Percentiles rank a stretch among this genome's conserved stretches.
Evolutionary conservation across 1,140 invertebrate genomes (phyloP).

Genomic region (Drosophila teissieri): DNA sequence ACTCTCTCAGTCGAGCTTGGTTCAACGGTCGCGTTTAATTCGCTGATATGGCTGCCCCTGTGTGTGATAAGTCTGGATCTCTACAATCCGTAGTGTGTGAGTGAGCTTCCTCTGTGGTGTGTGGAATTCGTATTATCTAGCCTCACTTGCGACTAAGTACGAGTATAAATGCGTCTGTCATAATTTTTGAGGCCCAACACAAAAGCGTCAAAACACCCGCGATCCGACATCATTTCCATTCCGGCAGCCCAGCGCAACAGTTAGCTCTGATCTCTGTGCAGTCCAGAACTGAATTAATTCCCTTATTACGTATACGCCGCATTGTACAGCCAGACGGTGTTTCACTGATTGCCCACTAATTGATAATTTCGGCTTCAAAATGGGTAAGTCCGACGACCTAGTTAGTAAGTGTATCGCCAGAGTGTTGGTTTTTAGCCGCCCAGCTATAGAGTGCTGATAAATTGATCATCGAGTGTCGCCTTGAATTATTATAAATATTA

Average conservation of each 20-base stretch:
- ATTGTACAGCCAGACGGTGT: constrained; percentile 9
- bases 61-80: constrained; percentile 43
- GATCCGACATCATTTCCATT: constrained; percentile 46
- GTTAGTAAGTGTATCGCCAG: constrained; percentile 12
- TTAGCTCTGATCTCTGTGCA: constrained; percentile 36
- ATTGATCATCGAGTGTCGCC: constrained; percentile 31
- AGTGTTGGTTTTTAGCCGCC: constrained; percentile 3
- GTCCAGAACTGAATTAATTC: constrained; percentile 13
- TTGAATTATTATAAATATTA: constrained; percentile 50
- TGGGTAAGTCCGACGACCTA: constrained; percentile 58
- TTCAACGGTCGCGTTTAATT: constrained; percentile 38
- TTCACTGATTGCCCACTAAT: constrained; percentile 43
- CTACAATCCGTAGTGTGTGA: constrained; percentile 3
- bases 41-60: constrained; percentile 10
- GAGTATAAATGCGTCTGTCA: constrained; percentile 58
- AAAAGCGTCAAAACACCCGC: constrained; percentile 60
- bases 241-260: constrained; percentile 37
- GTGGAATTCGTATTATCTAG: constrained; percentile 53
- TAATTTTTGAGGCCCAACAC: constrained; percentile 49
- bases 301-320: constrained; percentile 16
- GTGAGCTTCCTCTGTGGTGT: constrained; percentile 16
- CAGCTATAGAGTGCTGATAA: constrained; percentile 24
- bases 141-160: constrained; percentile 42
- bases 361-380: constrained; percentile 58
- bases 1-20: constrained; percentile 32